Evolutionary conservation across 2,797 vertebrate species (phyloP).

Genomic region (Enteromius anoplus): DNA sequence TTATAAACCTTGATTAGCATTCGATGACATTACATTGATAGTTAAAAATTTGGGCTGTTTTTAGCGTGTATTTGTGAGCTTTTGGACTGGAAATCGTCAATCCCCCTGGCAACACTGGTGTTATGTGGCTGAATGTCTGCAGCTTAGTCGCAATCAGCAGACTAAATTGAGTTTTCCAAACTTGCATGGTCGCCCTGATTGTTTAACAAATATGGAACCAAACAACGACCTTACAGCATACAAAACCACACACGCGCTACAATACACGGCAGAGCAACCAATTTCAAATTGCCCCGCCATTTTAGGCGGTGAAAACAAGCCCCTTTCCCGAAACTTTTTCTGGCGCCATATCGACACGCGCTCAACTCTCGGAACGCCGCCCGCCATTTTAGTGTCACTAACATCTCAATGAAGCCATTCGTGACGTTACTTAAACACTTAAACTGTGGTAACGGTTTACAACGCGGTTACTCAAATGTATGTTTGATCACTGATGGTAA

Average conservation of each 20-base stretch:
- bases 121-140: background rate
- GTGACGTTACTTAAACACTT: background rate
- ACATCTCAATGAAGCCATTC: background rate
- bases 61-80: too few relatives aligned
- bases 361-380: background rate
- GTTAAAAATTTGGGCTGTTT: too few relatives aligned
- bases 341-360: background rate
- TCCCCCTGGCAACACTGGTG: too few relatives aligned
- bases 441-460: background rate
- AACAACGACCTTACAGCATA: background rate
- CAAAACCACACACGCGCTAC: background rate
- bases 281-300: background rate
- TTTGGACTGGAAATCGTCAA: too few relatives aligned
- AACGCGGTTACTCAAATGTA: too few relatives aligned
- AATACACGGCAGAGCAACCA: background rate
- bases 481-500: background rate
- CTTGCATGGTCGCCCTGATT: background rate
- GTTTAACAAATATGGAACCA: background rate
- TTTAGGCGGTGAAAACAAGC: background rate
- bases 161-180: background rate
- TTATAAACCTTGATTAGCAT: too few relatives aligned
- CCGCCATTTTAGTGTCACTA: slow-evolving; percentile 6
- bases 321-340: background rate
- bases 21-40: too few relatives aligned
- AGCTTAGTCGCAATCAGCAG: too few relatives aligned